These are phyloP conservation scores for Galeruca laticollis DNA, from an alignment of 2,888 invertebrate species.

Conservation along the genomic window DNA sequence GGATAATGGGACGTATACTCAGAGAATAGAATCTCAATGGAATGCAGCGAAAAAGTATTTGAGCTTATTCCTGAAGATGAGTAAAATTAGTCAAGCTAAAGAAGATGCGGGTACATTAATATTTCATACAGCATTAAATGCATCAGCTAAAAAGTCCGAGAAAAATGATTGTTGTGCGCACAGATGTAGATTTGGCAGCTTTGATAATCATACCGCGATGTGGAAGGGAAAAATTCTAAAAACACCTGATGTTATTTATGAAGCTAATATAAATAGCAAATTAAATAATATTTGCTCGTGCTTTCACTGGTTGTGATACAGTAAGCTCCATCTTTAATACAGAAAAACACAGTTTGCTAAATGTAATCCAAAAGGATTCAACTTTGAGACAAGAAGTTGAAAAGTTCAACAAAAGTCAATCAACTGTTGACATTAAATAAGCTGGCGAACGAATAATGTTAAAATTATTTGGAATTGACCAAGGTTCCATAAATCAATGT, in stretches of 20 bases:
- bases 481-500: neutral
- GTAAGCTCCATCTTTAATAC: slow-evolving; percentile 2
- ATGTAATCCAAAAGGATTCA: neutral
- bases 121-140: too few relatives aligned
- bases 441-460: slow-evolving; percentile 21
- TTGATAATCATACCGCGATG: too few relatives aligned
- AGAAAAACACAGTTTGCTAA: neutral
- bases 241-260: too few relatives aligned
- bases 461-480: slow-evolving; percentile 6
- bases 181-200: too few relatives aligned
- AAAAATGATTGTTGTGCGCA: too few relatives aligned
- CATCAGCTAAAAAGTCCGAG: too few relatives aligned
- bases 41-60: too few relatives aligned
- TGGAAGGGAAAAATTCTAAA: too few relatives aligned
- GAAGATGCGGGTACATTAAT: too few relatives aligned
- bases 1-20: too few relatives aligned
- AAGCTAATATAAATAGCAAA: neutral
- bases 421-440: slow-evolving; percentile 4
- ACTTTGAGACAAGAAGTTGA: neutral
- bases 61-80: too few relatives aligned
- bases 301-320: slow-evolving; percentile 23
- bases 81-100: neutral
- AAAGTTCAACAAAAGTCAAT: neutral
- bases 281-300: slow-evolving; percentile 18
- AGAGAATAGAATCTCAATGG: too few relatives aligned